A percentile compares a stretch with the other conserved stretches of the same genome.
Evolutionary conservation across 2,113 vertebrate species (phyloP).

Genomic region (Barnardius zonarius): DNA sequence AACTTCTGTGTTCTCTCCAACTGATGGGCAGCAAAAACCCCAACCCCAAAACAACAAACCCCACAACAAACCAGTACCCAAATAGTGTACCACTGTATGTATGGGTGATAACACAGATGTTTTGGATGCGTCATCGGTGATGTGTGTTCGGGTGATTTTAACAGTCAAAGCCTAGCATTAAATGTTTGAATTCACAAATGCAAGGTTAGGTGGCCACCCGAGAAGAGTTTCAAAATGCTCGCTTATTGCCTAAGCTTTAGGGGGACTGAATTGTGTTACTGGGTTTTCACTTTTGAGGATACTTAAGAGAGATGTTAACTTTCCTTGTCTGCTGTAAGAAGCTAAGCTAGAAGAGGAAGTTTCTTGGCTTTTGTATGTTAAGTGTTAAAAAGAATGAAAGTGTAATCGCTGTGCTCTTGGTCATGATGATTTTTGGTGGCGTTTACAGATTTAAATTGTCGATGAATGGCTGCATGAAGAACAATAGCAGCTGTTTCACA

Average conservation of each 20-base stretch:
- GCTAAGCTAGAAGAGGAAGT: not conserved
- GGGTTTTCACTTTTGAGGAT: not conserved
- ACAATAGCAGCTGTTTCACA: not conserved
- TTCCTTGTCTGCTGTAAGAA: not conserved
- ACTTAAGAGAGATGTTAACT: not conserved
- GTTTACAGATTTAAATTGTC: not conserved
- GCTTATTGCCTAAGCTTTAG: not conserved
- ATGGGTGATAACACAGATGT: fast-evolving
- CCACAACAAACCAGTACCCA: not conserved
- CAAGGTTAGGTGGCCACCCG: not conserved
- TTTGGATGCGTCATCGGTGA: not conserved
- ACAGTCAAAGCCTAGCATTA: not conserved
- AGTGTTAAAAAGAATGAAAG: not conserved
- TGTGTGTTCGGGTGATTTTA: not conserved
- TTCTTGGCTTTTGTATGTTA: not conserved
- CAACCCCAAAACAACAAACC: not conserved
- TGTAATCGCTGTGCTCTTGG: not conserved
- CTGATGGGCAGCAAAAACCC: fast-evolving
- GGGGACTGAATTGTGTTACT: not conserved
- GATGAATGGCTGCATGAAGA: not conserved
- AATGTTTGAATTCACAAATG: not conserved
- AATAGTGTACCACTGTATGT: fast-evolving
- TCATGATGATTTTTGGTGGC: not conserved
- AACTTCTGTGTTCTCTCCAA: not conserved
- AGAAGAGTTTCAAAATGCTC: not conserved